Percentiles rank a stretch among this genome's conserved stretches.
Conservation (phyloP, 2,888 invertebrate species). For the Nephrocerus scutellatus region DNA sequence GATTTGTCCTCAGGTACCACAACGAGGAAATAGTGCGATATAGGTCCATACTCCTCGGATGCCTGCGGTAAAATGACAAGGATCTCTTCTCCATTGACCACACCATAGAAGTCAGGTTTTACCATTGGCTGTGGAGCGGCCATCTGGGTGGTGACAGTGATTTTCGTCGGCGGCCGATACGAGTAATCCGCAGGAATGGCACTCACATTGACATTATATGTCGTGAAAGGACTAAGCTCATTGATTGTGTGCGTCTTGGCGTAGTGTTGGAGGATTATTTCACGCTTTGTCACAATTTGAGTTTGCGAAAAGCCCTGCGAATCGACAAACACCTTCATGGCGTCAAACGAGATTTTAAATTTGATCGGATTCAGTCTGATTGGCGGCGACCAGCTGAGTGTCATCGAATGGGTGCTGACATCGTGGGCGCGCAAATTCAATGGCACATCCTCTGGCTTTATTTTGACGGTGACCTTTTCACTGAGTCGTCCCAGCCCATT, state of each 20-base stretch:
- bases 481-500: slow-evolving; percentile 78
- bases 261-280: slow-evolving; percentile 65
- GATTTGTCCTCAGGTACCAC: slow-evolving; percentile 88
- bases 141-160: slow-evolving; percentile 93
- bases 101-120: slow-evolving; percentile 88
- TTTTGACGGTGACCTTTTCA: slow-evolving; percentile 81
- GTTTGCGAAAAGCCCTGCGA: slow-evolving; percentile 88
- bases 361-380: slow-evolving; percentile 80
- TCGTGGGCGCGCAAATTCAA: slow-evolving; percentile 80
- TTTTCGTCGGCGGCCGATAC: slow-evolving; percentile 84
- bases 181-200: slow-evolving; percentile 78
- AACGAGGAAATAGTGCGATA: slow-evolving; percentile 92
- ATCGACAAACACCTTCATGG: slow-evolving; percentile 89
- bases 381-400: slow-evolving; percentile 83
- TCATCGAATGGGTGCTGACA: slow-evolving; percentile 90
- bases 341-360: slow-evolving; percentile 86
- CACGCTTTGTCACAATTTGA: slow-evolving; percentile 67
- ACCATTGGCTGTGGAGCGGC: slow-evolving; percentile 95
- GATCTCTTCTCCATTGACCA: slow-evolving; percentile 77
- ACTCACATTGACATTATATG: slow-evolving; percentile 88
- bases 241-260: slow-evolving; percentile 70
- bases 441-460: slow-evolving; percentile 89
- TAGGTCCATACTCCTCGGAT: slow-evolving; percentile 96
- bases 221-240: slow-evolving; percentile 87
- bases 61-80: slow-evolving; percentile 92